Evolutionary conservation across 2,888 invertebrate genomes (phyloP).

Genomic region (Hemaris fuciformis): DNA sequence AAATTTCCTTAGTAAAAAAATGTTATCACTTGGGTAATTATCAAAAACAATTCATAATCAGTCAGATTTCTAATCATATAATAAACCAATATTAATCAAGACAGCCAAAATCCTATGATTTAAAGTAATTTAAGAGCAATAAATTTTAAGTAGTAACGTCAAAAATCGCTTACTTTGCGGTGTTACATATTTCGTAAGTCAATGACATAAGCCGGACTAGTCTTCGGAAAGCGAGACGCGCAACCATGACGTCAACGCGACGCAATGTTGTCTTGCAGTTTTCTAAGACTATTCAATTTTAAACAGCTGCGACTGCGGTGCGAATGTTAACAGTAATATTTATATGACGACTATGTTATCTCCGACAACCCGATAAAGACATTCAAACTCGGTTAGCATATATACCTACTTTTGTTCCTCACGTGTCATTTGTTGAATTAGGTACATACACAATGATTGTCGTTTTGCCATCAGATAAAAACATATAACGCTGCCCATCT

Average conservation of each 20-base stretch:
- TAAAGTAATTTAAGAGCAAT: background rate
- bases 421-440: no score
- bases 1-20: no score
- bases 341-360: no score
- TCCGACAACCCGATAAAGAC: no score
- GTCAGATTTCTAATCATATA: background rate
- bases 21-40: no score
- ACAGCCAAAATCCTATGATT: no score
- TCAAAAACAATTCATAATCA: no score
- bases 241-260: constrained; percentile 1
- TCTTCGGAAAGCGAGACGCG: background rate
- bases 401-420: no score
- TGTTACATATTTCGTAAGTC: constrained; percentile 8
- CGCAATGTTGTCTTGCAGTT: background rate
- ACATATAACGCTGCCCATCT: no score
- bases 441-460: no score
- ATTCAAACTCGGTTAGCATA: no score
- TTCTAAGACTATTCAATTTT: background rate
- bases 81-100: background rate
- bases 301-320: background rate
- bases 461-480: no score
- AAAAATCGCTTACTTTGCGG: background rate
- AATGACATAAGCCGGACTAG: constrained; percentile 8
- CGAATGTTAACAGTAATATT: background rate
- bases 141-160: background rate